Conservation (phyloP, 2,113 vertebrate species). For the Spilogale gracilis region DNA sequence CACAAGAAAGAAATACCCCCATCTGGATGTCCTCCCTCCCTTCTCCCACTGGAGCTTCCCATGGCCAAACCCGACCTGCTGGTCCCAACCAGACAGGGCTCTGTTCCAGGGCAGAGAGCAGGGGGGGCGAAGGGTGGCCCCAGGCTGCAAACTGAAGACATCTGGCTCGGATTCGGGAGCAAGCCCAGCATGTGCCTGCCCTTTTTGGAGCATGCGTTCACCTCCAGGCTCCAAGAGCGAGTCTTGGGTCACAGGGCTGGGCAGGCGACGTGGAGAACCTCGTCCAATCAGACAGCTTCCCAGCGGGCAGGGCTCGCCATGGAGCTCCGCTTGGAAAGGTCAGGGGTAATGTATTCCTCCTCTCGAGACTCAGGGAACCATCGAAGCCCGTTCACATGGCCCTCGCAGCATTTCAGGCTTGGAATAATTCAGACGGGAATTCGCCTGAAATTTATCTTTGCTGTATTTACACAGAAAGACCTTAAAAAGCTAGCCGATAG, state of each 20-base stretch:
- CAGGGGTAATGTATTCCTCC: slow-evolving; percentile 69
- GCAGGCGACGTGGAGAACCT: background rate
- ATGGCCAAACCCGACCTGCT: background rate
- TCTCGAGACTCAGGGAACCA: background rate
- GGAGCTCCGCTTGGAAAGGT: slow-evolving; percentile 59
- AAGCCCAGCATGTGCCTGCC: too few relatives aligned
- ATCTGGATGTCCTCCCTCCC: background rate
- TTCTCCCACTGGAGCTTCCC: background rate
- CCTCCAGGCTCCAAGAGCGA: background rate
- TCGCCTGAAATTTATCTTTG: slow-evolving; percentile 77
- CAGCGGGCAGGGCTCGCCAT: background rate
- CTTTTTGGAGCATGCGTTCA: rapidly evolving
- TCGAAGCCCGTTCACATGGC: background rate
- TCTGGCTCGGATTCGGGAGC: background rate
- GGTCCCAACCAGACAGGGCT: background rate
- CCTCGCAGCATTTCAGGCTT: slow-evolving; percentile 46
- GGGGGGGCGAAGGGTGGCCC: background rate
- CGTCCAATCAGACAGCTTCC: background rate
- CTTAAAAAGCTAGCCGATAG: slow-evolving; percentile 70
- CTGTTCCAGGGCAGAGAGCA: background rate
- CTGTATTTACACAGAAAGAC: slow-evolving; percentile 74
- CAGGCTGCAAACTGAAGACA: background rate
- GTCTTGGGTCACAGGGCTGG: background rate
- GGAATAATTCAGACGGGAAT: slow-evolving; percentile 60
- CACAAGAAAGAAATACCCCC: background rate